Conservation (phyloP, 2,888 invertebrate genomes). For the Galerucella calmariensis region DNA sequence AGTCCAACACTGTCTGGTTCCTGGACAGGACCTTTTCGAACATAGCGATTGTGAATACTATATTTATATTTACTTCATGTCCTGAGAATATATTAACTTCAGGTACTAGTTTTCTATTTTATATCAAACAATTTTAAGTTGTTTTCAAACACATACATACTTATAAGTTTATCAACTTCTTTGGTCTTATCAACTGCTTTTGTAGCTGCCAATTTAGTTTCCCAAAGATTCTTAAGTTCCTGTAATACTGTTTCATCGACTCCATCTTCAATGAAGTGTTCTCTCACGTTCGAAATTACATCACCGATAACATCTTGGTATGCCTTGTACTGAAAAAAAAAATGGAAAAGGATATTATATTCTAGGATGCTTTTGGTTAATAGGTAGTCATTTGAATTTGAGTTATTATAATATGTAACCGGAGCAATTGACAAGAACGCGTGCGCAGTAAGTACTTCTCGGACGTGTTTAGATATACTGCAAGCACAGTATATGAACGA, state of each 20-base stretch:
- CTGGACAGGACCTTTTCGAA: too few relatives aligned
- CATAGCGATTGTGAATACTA: too few relatives aligned
- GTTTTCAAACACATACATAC: constrained; percentile 30
- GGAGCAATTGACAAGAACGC: too few relatives aligned
- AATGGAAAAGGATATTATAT: background rate
- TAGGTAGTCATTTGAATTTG: too few relatives aligned
- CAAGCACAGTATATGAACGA: too few relatives aligned
- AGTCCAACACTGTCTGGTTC: too few relatives aligned
- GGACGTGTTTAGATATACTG: too few relatives aligned
- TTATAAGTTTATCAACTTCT: constrained; percentile 48
- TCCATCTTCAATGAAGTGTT: constrained; percentile 96
- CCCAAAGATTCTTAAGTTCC: constrained; percentile 96
- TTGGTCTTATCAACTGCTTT: constrained; percentile 82
- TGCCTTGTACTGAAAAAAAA: constrained; percentile 61
- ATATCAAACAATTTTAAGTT: background rate
- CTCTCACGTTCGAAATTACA: constrained; percentile 91
- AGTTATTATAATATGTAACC: too few relatives aligned
- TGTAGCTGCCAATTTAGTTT: constrained; percentile 85
- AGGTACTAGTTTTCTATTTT: background rate
- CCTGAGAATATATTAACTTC: too few relatives aligned
- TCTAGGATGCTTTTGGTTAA: too few relatives aligned
- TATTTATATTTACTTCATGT: too few relatives aligned
- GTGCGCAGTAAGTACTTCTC: too few relatives aligned
- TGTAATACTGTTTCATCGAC: constrained; percentile 96
- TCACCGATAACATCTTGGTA: constrained; percentile 97